Conservation (phyloP, 2,888 invertebrate genomes). For the Spisula subtruncata region DNA sequence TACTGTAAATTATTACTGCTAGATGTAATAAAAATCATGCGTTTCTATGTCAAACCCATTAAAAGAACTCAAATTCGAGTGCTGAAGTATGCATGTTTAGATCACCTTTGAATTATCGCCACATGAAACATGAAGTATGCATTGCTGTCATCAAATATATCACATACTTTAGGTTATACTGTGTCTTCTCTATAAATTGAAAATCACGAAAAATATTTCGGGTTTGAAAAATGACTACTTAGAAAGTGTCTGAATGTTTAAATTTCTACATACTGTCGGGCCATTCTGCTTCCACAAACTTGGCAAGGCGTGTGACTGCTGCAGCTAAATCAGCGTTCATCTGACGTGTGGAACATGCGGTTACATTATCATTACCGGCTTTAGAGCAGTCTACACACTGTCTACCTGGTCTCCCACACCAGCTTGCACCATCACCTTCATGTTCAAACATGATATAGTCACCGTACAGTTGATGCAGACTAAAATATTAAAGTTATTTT, state of each 20-base stretch:
- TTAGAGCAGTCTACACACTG: constrained; percentile 59
- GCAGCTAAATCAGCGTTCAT: constrained; percentile 67
- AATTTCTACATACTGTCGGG: constrained; percentile 70
- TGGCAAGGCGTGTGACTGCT: constrained; percentile 65
- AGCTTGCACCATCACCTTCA: constrained; percentile 53
- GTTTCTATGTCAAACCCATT: not conserved
- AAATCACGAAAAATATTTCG: too few relatives aligned
- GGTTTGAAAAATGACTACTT: too few relatives aligned
- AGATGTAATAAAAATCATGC: too few relatives aligned
- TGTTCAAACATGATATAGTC: constrained; percentile 61
- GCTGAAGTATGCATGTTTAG: too few relatives aligned
- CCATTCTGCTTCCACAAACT: constrained; percentile 73
- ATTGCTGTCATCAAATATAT: too few relatives aligned
- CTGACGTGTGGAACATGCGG: constrained; percentile 67
- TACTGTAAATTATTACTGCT: too few relatives aligned
- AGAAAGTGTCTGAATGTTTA: too few relatives aligned
- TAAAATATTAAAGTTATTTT: too few relatives aligned
- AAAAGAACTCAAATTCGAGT: too few relatives aligned
- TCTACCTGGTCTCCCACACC: constrained; percentile 65
- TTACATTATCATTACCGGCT: constrained; percentile 32
- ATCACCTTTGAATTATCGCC: too few relatives aligned
- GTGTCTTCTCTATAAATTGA: too few relatives aligned
- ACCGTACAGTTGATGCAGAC: constrained; percentile 66
- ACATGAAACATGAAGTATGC: not conserved
- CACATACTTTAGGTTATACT: too few relatives aligned